phyloP scores from a whole-genome alignment of 2,113 vertebrate genomes.

The Mixornis gularis region DNA sequence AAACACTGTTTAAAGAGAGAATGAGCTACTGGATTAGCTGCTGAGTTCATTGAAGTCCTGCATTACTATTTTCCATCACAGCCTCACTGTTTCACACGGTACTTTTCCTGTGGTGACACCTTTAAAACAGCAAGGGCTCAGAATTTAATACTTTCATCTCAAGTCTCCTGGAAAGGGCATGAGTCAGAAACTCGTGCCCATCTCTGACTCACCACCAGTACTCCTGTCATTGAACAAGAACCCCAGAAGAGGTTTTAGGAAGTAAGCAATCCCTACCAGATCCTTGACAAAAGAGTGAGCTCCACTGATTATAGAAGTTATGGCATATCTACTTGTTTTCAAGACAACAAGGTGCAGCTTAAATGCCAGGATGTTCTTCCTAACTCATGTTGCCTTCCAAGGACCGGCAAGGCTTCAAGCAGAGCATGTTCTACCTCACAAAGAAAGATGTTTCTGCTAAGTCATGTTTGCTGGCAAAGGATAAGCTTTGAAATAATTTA shows the following conservation, averaged over 20 bases:
- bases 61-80: neutral
- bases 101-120: neutral
- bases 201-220: neutral
- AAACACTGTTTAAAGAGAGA: neutral
- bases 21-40: neutral
- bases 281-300: neutral
- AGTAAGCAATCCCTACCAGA: neutral
- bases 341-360: neutral
- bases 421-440: neutral
- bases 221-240: neutral
- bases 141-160: neutral
- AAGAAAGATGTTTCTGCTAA: neutral
- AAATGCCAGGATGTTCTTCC: neutral
- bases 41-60: neutral
- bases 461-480: neutral
- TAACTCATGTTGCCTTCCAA: neutral
- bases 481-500: neutral
- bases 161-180: neutral
- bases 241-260: neutral
- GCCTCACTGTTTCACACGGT: accelerated
- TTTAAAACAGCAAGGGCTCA: neutral
- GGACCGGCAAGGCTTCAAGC: neutral
- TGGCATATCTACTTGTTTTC: neutral
- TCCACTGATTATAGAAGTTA: neutral
- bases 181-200: neutral